Percentiles rank a stretch among this genome's conserved stretches.
Conservation (phyloP, 2,113 vertebrate genomes). For the Corapipo altera region DNA sequence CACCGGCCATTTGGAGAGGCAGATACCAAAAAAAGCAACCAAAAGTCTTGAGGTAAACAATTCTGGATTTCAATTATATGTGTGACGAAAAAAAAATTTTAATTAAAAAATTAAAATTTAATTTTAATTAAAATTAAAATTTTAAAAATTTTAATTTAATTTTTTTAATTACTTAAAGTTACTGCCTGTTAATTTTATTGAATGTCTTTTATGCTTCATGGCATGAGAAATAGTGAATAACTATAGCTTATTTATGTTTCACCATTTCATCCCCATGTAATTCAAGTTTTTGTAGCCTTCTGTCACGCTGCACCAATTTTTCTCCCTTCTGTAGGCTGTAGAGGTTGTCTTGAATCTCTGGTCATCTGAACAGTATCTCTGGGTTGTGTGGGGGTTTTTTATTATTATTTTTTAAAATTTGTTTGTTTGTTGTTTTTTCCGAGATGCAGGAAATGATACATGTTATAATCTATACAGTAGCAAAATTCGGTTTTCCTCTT, state of each 20-base stretch:
- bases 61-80: background rate
- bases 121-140: too few species aligned
- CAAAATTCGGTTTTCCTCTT: background rate
- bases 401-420: background rate
- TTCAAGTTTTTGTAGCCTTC: background rate
- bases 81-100: background rate
- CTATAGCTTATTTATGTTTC: background rate
- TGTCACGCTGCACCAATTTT: background rate
- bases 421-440: background rate
- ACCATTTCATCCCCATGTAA: background rate
- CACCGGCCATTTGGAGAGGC: background rate
- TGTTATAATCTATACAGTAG: background rate
- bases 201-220: background rate
- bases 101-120: too few species aligned
- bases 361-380: background rate
- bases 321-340: background rate
- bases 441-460: accelerated
- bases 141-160: too few species aligned
- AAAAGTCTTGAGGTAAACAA: background rate
- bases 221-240: background rate
- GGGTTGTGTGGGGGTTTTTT: too few species aligned
- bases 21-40: background rate
- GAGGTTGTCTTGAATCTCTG: background rate
- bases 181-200: background rate
- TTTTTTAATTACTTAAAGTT: background rate